A percentile compares a stretch with the other conserved stretches of the same genome.
Conservation (phyloP, 2,797 vertebrate species). For the Sebastes trivittatus region DNA sequence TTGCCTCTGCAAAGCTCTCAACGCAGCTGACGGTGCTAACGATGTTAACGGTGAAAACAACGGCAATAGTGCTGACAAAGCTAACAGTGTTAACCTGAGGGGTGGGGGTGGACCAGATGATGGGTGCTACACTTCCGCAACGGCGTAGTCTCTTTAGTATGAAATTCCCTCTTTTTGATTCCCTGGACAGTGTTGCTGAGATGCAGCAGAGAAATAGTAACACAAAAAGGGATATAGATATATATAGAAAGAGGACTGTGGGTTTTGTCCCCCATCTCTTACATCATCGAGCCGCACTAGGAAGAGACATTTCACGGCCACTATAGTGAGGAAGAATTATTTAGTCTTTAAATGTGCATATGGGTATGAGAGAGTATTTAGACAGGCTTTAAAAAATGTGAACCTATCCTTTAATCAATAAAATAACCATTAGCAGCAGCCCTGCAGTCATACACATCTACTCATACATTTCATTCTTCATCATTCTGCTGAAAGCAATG, state of each 20-base stretch:
- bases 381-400: neutral
- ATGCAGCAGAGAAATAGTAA: neutral
- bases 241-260: neutral
- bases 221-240: neutral
- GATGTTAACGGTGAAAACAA: too few species aligned
- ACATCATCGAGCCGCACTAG: neutral
- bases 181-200: neutral
- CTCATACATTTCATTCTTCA: neutral
- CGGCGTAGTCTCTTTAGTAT: neutral
- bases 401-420: neutral
- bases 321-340: neutral
- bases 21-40: too few species aligned
- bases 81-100: too few species aligned
- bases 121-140: too few species aligned
- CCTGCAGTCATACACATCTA: slow-evolving; percentile 5
- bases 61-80: too few species aligned
- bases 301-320: neutral
- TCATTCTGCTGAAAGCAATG: slow-evolving; percentile 20
- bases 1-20: too few species aligned
- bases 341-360: neutral
- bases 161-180: slow-evolving; percentile 1
- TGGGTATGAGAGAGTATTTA: neutral
- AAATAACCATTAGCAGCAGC: slow-evolving; percentile 3
- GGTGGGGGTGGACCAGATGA: too few species aligned
- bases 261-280: neutral